phyloP scores from a whole-genome alignment of 1,140 invertebrate species.

The Ephestia elutella region DNA sequence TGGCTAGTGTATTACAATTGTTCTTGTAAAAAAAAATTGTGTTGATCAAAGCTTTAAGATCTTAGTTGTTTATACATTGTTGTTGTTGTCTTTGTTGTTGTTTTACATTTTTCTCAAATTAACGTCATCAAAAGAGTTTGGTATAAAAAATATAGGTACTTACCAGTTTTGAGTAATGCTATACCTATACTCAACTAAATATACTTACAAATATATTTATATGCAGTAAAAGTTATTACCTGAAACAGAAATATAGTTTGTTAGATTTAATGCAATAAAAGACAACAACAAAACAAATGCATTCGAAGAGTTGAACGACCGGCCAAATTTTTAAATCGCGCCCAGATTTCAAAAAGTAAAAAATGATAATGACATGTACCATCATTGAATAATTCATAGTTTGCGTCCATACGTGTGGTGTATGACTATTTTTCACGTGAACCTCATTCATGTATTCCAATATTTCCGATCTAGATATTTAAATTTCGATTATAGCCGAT shows the following conservation, averaged over 20 bases:
- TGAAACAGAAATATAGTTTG: conserved; percentile 19
- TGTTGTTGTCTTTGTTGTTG: no score
- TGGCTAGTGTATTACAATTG: no score
- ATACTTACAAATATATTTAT: neutral
- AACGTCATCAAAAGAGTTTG: no score
- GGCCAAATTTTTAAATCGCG: conserved; percentile 57
- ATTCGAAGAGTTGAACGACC: conserved; percentile 48
- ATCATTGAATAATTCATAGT: conserved; percentile 52
- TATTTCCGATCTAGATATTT: conserved; percentile 53
- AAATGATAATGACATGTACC: conserved; percentile 46
- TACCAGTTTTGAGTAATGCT: no score
- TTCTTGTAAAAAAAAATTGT: no score
- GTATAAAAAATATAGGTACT: no score
- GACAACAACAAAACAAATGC: neutral
- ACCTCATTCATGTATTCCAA: conserved; percentile 49
- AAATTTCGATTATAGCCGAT: conserved; percentile 40
- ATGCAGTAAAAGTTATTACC: conserved; percentile 20
- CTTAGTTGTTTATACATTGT: no score
- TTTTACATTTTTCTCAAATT: no score
- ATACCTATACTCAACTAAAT: neutral
- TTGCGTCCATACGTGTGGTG: conserved; percentile 37
- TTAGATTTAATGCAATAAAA: neutral
- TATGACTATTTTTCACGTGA: conserved; percentile 35
- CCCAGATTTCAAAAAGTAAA: conserved; percentile 45
- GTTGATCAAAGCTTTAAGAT: no score